phyloP scores from a whole-genome alignment of 2,888 invertebrate genomes.

The Candidula unifasciata region DNA sequence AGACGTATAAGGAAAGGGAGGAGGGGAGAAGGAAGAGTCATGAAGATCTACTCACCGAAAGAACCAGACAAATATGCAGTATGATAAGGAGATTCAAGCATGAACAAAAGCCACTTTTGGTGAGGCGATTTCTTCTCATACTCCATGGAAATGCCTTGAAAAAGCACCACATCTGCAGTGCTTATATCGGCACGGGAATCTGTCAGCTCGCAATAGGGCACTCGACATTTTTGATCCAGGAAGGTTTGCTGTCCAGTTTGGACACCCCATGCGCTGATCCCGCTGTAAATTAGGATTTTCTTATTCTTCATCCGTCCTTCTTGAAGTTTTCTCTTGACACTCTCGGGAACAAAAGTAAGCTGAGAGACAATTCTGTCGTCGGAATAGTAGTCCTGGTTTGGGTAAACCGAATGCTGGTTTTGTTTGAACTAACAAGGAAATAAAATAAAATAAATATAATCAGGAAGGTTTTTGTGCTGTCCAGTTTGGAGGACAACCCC shows the following conservation, averaged over 20 bases:
- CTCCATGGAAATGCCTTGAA: conserved; percentile 69
- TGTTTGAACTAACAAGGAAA: too few relatives aligned
- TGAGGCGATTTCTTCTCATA: conserved; percentile 63
- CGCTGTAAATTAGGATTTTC: conserved; percentile 67
- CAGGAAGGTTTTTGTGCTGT: conserved; percentile 83
- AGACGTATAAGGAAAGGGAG: too few relatives aligned
- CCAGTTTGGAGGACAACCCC: conserved; percentile 77
- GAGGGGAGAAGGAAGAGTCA: too few relatives aligned
- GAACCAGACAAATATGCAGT: conserved; percentile 85
- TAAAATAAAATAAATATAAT: too few relatives aligned
- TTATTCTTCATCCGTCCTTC: conserved; percentile 59
- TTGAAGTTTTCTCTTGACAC: conserved; percentile 46
- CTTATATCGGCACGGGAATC: conserved; percentile 85
- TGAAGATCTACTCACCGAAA: background rate
- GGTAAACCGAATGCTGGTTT: conserved; percentile 56
- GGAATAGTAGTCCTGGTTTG: conserved; percentile 56
- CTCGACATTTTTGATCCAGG: conserved; percentile 87
- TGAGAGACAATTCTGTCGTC: conserved; percentile 73
- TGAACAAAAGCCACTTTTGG: conserved; percentile 92
- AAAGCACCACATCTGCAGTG: conserved; percentile 91
- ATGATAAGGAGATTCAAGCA: conserved; percentile 96
- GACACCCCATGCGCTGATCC: conserved; percentile 64
- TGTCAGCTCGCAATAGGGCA: conserved; percentile 89
- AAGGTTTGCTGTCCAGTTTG: conserved; percentile 83
- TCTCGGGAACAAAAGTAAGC: conserved; percentile 64